Percentiles rank a stretch among this genome's conserved stretches.
phyloP scores from a whole-genome alignment of 2,888 invertebrate genomes.

The Euzetes globulus region DNA sequence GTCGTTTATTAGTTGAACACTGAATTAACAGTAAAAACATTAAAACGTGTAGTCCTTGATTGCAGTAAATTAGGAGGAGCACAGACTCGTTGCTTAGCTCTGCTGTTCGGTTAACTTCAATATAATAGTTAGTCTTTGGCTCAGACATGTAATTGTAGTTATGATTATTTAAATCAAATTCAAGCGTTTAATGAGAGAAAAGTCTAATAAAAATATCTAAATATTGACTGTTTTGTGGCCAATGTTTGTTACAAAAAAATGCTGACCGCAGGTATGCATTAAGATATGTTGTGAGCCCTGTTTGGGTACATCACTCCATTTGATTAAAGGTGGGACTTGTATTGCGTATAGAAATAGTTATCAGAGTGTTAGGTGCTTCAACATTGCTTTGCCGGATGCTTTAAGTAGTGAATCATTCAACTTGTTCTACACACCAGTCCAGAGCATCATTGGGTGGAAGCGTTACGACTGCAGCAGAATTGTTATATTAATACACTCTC shows the following conservation, averaged over 20 bases:
- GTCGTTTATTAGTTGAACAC: background rate
- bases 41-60: slow-evolving; percentile 15
- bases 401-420: slow-evolving; percentile 25
- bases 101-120: background rate
- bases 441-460: slow-evolving; percentile 4
- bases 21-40: background rate
- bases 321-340: slow-evolving; percentile 24
- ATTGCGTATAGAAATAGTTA: background rate
- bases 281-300: background rate
- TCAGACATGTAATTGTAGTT: background rate
- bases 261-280: background rate
- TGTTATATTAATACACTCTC: slow-evolving; percentile 11
- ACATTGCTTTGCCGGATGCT: slow-evolving; percentile 13
- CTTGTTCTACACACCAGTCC: slow-evolving; percentile 4
- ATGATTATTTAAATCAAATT: background rate
- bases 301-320: background rate
- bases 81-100: slow-evolving; percentile 10
- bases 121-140: background rate
- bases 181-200: background rate
- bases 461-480: background rate
- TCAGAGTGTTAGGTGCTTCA: background rate
- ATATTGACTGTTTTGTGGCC: too few relatives aligned
- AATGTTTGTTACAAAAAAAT: background rate
- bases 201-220: background rate
- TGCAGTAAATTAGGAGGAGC: slow-evolving; percentile 4